Percentiles rank a stretch among this genome's conserved stretches.
Conservation (phyloP, 64 coral and sea anemone genomes). For the Montipora cactus region DNA sequence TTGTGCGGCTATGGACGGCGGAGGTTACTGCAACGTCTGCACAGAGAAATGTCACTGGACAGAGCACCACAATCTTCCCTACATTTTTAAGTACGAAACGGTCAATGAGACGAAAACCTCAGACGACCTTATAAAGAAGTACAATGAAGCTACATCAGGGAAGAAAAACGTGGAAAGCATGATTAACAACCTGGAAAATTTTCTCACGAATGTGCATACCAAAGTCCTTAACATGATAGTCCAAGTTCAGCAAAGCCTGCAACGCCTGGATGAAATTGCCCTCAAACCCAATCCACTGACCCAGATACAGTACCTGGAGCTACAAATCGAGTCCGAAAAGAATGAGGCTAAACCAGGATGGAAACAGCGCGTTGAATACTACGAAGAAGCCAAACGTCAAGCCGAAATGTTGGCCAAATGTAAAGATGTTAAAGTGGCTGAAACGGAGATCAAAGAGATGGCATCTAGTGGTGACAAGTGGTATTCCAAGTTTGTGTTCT, state of each 20-base stretch:
- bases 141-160: slow-evolving; percentile 22
- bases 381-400: slow-evolving; percentile 31
- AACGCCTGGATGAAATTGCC: slow-evolving; percentile 32
- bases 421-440: neutral
- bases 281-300: slow-evolving; percentile 54
- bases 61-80: slow-evolving; percentile 33
- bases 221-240: slow-evolving; percentile 1
- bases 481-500: slow-evolving; percentile 14
- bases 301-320: slow-evolving; percentile 5
- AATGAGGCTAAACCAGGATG: slow-evolving; percentile 33
- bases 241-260: slow-evolving; percentile 2
- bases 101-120: slow-evolving; percentile 29
- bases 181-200: neutral
- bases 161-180: slow-evolving; percentile 16
- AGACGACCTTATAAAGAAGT: slow-evolving; percentile 28
- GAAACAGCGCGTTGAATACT: neutral
- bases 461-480: neutral
- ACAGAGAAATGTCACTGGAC: neutral
- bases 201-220: neutral
- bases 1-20: neutral
- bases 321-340: slow-evolving; percentile 39
- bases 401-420: slow-evolving; percentile 27
- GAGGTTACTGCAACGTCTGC: slow-evolving; percentile 23
- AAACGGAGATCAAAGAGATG: neutral
- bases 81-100: neutral